Evolutionary conservation across 2,113 vertebrate genomes (phyloP).

Genomic region (Anguilla japonica): DNA sequence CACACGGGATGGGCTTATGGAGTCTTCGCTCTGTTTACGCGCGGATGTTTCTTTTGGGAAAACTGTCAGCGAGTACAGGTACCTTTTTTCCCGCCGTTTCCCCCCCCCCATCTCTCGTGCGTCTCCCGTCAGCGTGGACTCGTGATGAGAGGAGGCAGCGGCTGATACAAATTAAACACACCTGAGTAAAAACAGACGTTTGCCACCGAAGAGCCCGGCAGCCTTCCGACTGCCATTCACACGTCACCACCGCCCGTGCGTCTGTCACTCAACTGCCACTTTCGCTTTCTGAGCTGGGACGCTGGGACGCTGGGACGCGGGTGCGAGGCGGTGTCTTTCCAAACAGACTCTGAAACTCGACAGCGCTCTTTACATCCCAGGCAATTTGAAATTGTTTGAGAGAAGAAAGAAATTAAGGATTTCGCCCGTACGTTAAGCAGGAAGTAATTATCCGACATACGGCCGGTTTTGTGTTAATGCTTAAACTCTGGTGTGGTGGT

Average conservation of each 20-base stretch:
- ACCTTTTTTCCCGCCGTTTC: conserved; percentile 39
- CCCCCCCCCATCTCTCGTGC: conserved; percentile 62
- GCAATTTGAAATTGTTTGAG: conserved; percentile 63
- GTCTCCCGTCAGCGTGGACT: conserved; percentile 57
- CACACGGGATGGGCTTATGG: conserved; percentile 35
- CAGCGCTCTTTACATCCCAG: conserved; percentile 66
- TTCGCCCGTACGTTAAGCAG: conserved; percentile 76
- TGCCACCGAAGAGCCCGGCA: too few relatives aligned
- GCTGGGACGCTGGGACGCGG: background rate
- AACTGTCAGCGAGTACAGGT: conserved; percentile 37
- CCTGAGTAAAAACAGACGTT: conserved; percentile 48
- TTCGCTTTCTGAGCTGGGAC: background rate
- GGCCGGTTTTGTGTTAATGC: conserved; percentile 77
- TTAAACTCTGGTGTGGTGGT: conserved; percentile 69
- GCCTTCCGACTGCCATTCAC: conserved; percentile 56
- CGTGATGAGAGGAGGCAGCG: conserved; percentile 63
- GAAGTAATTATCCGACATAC: conserved; percentile 76
- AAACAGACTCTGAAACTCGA: conserved; percentile 72
- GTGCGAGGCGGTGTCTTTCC: conserved; percentile 46
- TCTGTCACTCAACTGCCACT: background rate
- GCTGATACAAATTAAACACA: conserved; percentile 67
- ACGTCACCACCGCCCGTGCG: conserved; percentile 40
- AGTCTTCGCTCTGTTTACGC: conserved; percentile 48
- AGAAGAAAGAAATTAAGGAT: conserved; percentile 67
- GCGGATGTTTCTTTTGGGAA: conserved; percentile 55